Base-by-base conservation (phyloP, 2,113 vertebrate species). In the Cyphomyrus discorhynchus region DNA sequence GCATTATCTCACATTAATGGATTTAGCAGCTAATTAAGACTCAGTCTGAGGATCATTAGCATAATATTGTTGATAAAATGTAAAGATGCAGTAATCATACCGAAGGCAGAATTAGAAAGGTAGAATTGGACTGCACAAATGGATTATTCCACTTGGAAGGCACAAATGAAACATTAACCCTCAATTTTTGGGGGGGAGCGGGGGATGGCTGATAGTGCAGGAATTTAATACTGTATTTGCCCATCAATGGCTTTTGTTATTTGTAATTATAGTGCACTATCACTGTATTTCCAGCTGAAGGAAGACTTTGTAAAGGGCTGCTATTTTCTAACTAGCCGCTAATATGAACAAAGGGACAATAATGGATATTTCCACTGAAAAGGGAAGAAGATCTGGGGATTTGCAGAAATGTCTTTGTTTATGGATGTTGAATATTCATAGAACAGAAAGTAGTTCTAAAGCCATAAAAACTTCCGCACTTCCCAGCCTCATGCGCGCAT, bases 11-110 rank as follows among this genome's bases (percentile, higher is more conserved):
- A 19, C 52, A 58, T 56, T 90, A 90, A 90, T 87, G 62, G 62
- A 77, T 87, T 87, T 87, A 87, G 86, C 89, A 87, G 49, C 85
- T 90, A 90, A 90, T 90, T 74, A 90, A 45, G 83, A 90, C 85
- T 35, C 45, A 47, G 80, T 42, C 83, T 66, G 53, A 70, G 62
- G 13, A 77, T 77, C 58, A 87, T 90, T 74, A 90, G 89, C 85
- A 90, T 87, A 87, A 87, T 87, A 62, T 80, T 90, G 89, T 90
- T 87, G 62, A 74, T 90, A 87, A 87, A 90, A 90, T 53, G 58
- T 87, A 87, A 90, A 87, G 85, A 90, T 86, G 89, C 53, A 39
- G 53, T 89, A 85, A 89, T 66, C 82, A 89, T 19, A 56, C 82
- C 19, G 13, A 35, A 56, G 62, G 74, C 10, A n/a, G 85, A 90